Base-by-base conservation (phyloP, 37 sponge, comb jelly and placozoan genomes). In the Crambe crambe region DNA sequence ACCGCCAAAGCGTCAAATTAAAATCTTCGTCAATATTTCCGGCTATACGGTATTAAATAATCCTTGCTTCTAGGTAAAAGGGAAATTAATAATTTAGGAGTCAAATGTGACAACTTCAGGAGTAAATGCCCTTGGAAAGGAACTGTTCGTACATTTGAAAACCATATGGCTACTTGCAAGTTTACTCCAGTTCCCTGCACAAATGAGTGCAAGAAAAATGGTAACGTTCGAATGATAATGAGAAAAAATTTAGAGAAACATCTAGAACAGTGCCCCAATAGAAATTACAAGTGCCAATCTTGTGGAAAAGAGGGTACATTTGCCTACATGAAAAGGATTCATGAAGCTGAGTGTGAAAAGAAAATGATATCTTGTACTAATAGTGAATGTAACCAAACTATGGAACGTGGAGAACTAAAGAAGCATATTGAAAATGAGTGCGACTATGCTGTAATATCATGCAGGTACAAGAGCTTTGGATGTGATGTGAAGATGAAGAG, bases 291-390 rank as follows among this genome's bases (percentile, higher is more conserved):
- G 66, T 82, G 83, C 32, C 66, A 62, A 0, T 37, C 62, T 18
- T 82, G 74, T n/a, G 31, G 41, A 9, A 51, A 58, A 43, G 54
- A 41, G 27, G 83, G 83, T 3, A 35, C 37, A 32, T 64, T 63
- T 42, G 38, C 37, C 20, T 42, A 73, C 31, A 63, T 42, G 23
- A 64, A 37, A 9, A 73, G 42, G 21, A 57, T 20, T 9, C 83
- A 82, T 51, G 44, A 44, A 37, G 38, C 27, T 8, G 54, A 12
- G 12, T 82, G 83, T 34, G 61, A 61, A 42, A n/a, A n/a, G n/a
- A n/a, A n/a, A 72, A 51, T 59, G 26, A 43, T 74, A 4, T 44
- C 47, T 30, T 82, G 83, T 41, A 73, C 75, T 23, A 82, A 82
- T n/a, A 26, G 23, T 37, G n/a, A 3, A 10, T 79, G 79, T 36